Evolutionary conservation across 2,888 invertebrate genomes (phyloP).

Genomic region (Drosophila dives): DNA sequence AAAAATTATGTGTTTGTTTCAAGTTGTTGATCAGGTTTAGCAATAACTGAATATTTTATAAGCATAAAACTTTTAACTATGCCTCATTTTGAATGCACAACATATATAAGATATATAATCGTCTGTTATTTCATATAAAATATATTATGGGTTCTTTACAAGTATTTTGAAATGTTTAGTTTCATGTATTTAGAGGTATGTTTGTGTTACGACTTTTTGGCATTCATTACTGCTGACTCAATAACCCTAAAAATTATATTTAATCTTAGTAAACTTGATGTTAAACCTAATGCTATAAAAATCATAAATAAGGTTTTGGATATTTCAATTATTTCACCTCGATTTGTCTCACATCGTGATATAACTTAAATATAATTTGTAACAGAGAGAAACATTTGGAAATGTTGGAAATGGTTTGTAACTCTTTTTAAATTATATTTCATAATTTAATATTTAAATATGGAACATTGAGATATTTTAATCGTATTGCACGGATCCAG

Average conservation of each 20-base stretch:
- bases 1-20: neutral
- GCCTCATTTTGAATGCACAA: slow-evolving; percentile 15
- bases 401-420: neutral
- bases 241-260: slow-evolving; percentile 28
- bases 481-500: slow-evolving; percentile 37
- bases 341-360: slow-evolving; percentile 21
- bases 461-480: slow-evolving; percentile 24
- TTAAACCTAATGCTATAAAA: neutral
- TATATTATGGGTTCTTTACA: neutral
- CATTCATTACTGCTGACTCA: slow-evolving; percentile 41
- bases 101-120: slow-evolving; percentile 4
- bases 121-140: neutral
- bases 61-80: neutral
- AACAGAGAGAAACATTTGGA: neutral
- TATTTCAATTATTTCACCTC: slow-evolving; percentile 20
- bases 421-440: neutral
- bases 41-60: neutral
- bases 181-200: slow-evolving; percentile 40
- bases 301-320: neutral
- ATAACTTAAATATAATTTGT: slow-evolving; percentile 1
- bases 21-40: neutral
- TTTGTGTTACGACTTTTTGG: slow-evolving; percentile 54
- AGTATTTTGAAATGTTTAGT: slow-evolving; percentile 36
- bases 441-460: neutral
- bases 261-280: slow-evolving; percentile 5